phyloP scores from a whole-genome alignment of 1,140 invertebrate genomes.

The Diachasma alloeum region DNA sequence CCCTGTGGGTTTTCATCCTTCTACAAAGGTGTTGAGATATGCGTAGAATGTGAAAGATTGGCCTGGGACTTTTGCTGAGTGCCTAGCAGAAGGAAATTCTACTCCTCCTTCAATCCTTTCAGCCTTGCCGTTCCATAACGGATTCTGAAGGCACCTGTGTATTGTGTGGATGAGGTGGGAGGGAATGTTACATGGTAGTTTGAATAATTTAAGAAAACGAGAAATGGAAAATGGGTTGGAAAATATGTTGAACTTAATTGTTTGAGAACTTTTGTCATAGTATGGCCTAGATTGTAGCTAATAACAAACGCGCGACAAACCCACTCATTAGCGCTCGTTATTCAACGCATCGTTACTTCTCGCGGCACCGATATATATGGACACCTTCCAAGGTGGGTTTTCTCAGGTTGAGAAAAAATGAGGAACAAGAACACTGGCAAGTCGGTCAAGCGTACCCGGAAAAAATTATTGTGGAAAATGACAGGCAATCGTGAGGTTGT shows the following conservation, averaged over 20 bases:
- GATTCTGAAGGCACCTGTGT: background rate
- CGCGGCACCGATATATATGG: slow-evolving; percentile 10
- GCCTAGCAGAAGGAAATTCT: background rate
- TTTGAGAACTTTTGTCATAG: slow-evolving; percentile 1
- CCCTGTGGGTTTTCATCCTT: slow-evolving; percentile 12
- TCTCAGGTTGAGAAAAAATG: background rate
- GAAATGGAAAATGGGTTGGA: slow-evolving; percentile 41
- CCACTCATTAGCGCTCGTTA: slow-evolving; percentile 59
- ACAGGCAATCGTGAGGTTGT: background rate
- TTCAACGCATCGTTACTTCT: slow-evolving; percentile 55
- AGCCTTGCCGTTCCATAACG: background rate
- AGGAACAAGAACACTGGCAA: background rate
- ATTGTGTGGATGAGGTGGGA: background rate
- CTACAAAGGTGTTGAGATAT: slow-evolving; percentile 35
- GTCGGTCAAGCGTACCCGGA: background rate
- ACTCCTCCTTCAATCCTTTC: background rate
- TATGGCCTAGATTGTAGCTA: slow-evolving; percentile 21
- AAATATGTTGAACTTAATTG: background rate
- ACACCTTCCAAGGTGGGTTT: background rate
- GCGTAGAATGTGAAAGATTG: slow-evolving; percentile 60
- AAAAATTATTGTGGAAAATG: background rate
- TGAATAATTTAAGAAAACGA: slow-evolving; percentile 39
- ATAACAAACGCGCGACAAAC: slow-evolving; percentile 48
- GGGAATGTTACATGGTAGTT: slow-evolving; percentile 23
- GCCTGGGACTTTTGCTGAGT: slow-evolving; percentile 28